Conservation (phyloP, 1,140 invertebrate species). For the Eciton burchellii region DNA sequence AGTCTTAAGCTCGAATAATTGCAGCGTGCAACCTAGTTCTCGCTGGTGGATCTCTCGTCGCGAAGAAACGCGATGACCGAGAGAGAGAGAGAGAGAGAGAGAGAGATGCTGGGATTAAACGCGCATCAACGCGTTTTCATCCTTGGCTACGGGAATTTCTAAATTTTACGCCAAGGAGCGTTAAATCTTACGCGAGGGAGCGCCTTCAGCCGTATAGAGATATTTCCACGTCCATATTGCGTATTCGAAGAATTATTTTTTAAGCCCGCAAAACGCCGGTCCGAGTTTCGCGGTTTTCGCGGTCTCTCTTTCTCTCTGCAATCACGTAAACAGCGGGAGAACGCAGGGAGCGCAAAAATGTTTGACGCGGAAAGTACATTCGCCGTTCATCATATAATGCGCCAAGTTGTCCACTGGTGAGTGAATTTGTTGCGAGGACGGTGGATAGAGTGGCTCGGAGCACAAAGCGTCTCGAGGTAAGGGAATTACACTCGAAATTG, state of each 20-base stretch:
- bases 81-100: not conserved
- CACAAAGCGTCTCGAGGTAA: constrained; percentile 53
- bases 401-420: constrained; percentile 45
- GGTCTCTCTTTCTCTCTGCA: too few species aligned
- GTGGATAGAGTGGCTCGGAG: constrained; percentile 12
- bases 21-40: not conserved
- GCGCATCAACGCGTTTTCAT: not conserved
- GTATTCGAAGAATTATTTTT: too few species aligned
- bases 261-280: too few species aligned
- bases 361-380: constrained; percentile 47
- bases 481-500: constrained; percentile 54
- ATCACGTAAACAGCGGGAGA: not conserved
- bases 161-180: constrained; percentile 5
- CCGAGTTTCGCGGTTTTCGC: not conserved
- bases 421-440: constrained; percentile 46
- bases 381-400: constrained; percentile 36
- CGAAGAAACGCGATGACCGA: not conserved
- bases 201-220: constrained; percentile 18
- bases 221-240: too few species aligned
- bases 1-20: constrained; percentile 38
- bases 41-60: constrained; percentile 2
- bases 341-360: constrained; percentile 35
- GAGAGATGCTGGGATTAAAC: not conserved
- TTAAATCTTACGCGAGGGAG: not conserved
- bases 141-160: too few species aligned